phyloP scores from a whole-genome alignment of 37 sponge, comb jelly and placozoan species.

The Aphrocallistes beatrix region DNA sequence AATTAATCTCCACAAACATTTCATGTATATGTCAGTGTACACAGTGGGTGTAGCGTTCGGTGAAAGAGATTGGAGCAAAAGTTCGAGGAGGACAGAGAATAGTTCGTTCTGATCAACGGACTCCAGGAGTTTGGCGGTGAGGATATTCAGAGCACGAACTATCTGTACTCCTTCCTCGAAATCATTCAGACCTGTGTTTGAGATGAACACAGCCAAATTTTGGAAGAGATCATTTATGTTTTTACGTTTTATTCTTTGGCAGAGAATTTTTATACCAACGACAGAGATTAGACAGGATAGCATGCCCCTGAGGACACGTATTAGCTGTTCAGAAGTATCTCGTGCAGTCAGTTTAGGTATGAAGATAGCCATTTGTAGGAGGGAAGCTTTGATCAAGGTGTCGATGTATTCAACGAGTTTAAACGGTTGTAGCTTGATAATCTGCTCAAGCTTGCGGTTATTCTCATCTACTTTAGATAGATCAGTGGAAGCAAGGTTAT shows the following conservation, averaged over 20 bases:
- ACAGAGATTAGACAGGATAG: not conserved
- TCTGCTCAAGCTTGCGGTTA: not conserved
- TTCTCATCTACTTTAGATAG: not conserved
- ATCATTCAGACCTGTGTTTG: not conserved
- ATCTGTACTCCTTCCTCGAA: conserved; percentile 5
- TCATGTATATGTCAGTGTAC: not conserved
- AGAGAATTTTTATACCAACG: not conserved
- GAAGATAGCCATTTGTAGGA: not conserved
- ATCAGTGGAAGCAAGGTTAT: not conserved
- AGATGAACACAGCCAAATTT: not conserved
- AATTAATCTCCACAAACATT: not conserved
- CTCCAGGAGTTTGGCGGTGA: not conserved
- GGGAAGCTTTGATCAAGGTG: not conserved
- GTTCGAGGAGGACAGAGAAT: not conserved
- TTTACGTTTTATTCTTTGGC: not conserved
- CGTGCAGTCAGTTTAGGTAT: not conserved
- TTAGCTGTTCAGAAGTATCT: not conserved
- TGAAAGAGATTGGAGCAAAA: not conserved
- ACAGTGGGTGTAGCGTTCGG: not conserved
- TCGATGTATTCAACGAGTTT: not conserved
- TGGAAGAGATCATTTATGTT: not conserved
- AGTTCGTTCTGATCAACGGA: not conserved
- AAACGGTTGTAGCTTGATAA: conserved; percentile 10
- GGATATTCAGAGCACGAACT: not conserved
- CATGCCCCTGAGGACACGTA: not conserved